phyloP scores from a whole-genome alignment of 2,888 invertebrate species.

The Labia minor region DNA sequence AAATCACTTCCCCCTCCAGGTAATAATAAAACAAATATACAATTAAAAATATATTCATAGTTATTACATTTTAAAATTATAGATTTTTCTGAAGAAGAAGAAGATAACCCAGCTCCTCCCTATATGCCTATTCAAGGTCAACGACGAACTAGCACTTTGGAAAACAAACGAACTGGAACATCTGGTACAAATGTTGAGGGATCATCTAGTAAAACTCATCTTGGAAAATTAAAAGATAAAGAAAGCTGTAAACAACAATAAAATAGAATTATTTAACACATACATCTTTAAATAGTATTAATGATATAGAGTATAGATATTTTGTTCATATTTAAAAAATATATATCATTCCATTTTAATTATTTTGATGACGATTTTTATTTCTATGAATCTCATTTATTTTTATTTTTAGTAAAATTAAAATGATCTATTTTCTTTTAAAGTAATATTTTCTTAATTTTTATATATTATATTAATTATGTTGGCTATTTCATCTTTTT shows the following conservation, averaged over 20 bases:
- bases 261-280: too few relatives aligned
- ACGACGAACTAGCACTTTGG: conserved; percentile 50
- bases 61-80: conserved; percentile 4
- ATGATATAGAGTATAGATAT: not conserved
- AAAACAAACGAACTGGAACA: conserved; percentile 40
- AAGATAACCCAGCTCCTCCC: conserved; percentile 46
- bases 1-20: conserved; percentile 33
- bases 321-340: not conserved
- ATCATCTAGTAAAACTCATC: conserved; percentile 40
- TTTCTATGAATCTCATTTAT: not conserved
- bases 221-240: conserved; percentile 36
- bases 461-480: too few relatives aligned
- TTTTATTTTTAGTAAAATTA: too few relatives aligned
- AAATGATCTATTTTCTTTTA: too few relatives aligned
- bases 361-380: conserved; percentile 4
- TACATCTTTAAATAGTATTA: too few relatives aligned
- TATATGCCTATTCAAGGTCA: conserved; percentile 72
- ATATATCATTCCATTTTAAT: conserved; percentile 8
- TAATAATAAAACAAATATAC: conserved; percentile 15
- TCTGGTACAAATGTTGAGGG: not conserved
- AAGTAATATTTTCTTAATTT: too few relatives aligned
- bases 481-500: too few relatives aligned
- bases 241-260: conserved; percentile 54
- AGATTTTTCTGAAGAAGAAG: conserved; percentile 30
- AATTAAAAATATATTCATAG: not conserved